A percentile compares a stretch with the other conserved stretches of the same genome.
These are phyloP conservation scores for Pristionchus entomophagus DNA, from an alignment of 2,888 invertebrate species.

Conservation along the genomic window DNA sequence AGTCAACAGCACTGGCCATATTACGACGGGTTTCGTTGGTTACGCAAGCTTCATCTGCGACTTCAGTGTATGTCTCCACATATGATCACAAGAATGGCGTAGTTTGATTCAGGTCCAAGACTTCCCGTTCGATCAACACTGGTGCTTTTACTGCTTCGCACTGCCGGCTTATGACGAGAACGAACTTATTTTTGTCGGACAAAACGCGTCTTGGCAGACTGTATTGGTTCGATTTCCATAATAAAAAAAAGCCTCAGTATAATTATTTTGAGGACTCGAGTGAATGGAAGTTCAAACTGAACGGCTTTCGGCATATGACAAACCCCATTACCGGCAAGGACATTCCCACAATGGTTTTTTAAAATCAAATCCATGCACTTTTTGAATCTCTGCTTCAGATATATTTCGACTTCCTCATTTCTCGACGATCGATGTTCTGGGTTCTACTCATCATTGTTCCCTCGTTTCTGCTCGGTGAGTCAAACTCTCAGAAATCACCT, in stretches of 20 bases:
- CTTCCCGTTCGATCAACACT: constrained; percentile 38
- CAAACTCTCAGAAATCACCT: too few relatives aligned
- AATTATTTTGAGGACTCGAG: not conserved
- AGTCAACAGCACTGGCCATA: not conserved
- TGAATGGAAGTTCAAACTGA: not conserved
- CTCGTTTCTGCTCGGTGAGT: constrained; percentile 3
- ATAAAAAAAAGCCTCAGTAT: too few relatives aligned
- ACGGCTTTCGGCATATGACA: not conserved
- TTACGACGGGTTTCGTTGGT: not conserved
- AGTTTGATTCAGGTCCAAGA: not conserved
- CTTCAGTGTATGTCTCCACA: not conserved
- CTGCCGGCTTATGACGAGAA: not conserved
- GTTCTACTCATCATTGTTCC: not conserved
- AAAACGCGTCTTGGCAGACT: not conserved
- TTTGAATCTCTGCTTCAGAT: not conserved
- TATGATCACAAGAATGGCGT: not conserved
- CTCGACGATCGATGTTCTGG: not conserved
- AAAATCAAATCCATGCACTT: not conserved
- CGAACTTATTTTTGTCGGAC: not conserved
- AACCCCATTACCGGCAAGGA: not conserved
- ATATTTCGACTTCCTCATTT: constrained; percentile 15
- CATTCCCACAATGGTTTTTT: not conserved
- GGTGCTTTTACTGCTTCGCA: constrained; percentile 42
- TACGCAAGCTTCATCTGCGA: constrained; percentile 34
- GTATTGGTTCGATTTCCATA: too few relatives aligned